Evolutionary conservation across 2,888 invertebrate genomes (phyloP), one percentile per base, ranked within the genome.

Genomic region (Diarsia mendica): DNA sequence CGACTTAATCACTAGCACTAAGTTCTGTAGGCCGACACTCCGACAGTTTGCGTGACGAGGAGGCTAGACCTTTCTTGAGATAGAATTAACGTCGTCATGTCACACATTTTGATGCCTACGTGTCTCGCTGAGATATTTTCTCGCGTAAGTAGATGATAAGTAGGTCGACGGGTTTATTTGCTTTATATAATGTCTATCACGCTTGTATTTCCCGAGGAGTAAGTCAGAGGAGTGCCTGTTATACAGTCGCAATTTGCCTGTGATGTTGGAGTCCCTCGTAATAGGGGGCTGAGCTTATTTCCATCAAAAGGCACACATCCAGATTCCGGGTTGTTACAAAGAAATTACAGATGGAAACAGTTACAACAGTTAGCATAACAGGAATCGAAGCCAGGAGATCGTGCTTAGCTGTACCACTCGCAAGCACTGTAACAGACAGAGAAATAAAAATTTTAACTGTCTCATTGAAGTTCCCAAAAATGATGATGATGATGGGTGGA

Each of bases 31-130:
- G 60, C 74, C 39, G 67, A 71, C 80, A 61, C 15, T 84, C 74
- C 39, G 67, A 71, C 80, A 61, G 18, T 84, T 83, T 49, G 80
- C 75, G 70, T 80, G 75, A 75, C 75, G 80, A 83, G 80, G 67
- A 55, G 70, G 51, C 80, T 61, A 70, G 67, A 64, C 69, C 68
- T 69, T 69, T 78, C 83, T 77, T 68, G 70, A 68, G 75, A 71
- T 58, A 58, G 60, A 71, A 79, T 84, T 75, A 84, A 79, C 61
- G 61, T 48, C 61, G 70, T 51, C 64, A 75, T 71, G 80, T 68
- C 75, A n/a, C 67, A 77, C 68, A 49, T 83, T 81, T 53, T 67
- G 46, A 69, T 79, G 55, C 4, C 15, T 72, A 83, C 60, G 66
- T 58, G 60, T 23, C 58, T 66, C 11, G 9, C 20, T 61, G 58